Evolutionary conservation across 2,888 invertebrate species (phyloP), one percentile per base, ranked within the genome.

Genomic region (Sussaba pulchella): DNA sequence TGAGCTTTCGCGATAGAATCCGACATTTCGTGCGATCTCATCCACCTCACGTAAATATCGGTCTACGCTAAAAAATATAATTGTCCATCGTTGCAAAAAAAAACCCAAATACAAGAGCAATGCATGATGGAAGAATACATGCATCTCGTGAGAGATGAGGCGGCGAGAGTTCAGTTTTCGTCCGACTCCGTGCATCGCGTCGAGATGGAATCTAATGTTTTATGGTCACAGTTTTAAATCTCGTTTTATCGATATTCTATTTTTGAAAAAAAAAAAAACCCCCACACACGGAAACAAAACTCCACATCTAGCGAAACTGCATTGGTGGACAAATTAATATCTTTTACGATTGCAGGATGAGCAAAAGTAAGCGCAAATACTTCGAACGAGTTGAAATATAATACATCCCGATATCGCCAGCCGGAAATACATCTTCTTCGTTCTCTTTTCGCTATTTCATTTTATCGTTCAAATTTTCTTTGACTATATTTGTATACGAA

Each of bases 1-100:
- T 31, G 67, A 71, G 66, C 75, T 66, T 61, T 75, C 79, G 31
- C 70, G 64, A 82, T 79, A 81, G 78, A 84, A 78, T 54, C 50
- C 70, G 72, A 73, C 72, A 24, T 77, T 75, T 80, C 45, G 31
- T 79, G 63, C 59, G 43, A 43, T 26, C 14, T 47, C 69, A 52
- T 47, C 36, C 66, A 12, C 36, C 31, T 45, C 43, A n/a, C 9
- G 52, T 9, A 72, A 8, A 50, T 26, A 21, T 19, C 17, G 2
- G 26, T 50, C 14, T 64, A 8, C 31, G n/a, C n/a, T 26, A 19
- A 50, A 72, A 78, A 72, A 67, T 61, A 67, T 78, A 78, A 77
- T 77, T 77, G 71, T 67, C 19, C 52, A 54, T 21, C 72, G 50
- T 61, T 43, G 50, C 72, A 72, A n/a, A 73, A 78, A 78, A 36